Percentiles rank a stretch among this genome's conserved stretches.
Evolutionary conservation across 2,888 invertebrate genomes (phyloP).

Genomic region (Drosophila tanythrix): DNA sequence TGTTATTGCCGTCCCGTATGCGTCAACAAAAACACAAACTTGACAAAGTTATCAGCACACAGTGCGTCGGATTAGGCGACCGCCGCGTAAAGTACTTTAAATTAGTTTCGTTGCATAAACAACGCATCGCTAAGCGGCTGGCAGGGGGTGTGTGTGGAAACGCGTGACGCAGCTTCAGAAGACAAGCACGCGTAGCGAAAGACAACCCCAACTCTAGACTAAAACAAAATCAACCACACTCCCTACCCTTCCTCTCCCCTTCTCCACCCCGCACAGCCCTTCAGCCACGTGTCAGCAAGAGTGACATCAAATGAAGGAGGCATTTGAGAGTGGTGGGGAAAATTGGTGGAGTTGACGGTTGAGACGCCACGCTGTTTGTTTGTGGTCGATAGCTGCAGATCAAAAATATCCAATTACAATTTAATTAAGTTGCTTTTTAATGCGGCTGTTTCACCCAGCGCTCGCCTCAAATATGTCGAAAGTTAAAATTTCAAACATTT

Average conservation of each 20-base stretch:
- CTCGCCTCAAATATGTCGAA: constrained; percentile 19
- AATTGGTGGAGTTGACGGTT: background rate
- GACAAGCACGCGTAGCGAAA: constrained; percentile 33
- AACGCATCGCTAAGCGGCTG: constrained; percentile 34
- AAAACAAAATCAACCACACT: constrained; percentile 19
- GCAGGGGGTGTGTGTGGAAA: background rate
- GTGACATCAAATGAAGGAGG: constrained; percentile 37
- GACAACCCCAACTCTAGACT: constrained; percentile 30
- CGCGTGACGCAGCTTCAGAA: constrained; percentile 29
- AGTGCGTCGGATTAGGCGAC: constrained; percentile 66
- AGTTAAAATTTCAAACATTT: background rate
- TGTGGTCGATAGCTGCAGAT: constrained; percentile 37
- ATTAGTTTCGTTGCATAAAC: constrained; percentile 79
- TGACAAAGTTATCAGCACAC: constrained; percentile 73
- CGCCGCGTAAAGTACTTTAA: constrained; percentile 78
- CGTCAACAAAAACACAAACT: constrained; percentile 59
- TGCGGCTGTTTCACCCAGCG: constrained; percentile 15
- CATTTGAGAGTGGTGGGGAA: background rate
- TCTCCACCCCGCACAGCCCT: background rate
- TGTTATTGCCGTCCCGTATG: constrained; percentile 67
- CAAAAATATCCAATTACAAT: constrained; percentile 72
- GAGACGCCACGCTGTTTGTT: constrained; percentile 38
- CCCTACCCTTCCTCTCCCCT: no score
- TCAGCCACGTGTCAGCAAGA: constrained; percentile 42
- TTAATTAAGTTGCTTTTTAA: constrained; percentile 69